These are phyloP conservation scores for Todiramphus saurophagus DNA, from an alignment of 2,113 vertebrate genomes.

Conservation along the genomic window DNA sequence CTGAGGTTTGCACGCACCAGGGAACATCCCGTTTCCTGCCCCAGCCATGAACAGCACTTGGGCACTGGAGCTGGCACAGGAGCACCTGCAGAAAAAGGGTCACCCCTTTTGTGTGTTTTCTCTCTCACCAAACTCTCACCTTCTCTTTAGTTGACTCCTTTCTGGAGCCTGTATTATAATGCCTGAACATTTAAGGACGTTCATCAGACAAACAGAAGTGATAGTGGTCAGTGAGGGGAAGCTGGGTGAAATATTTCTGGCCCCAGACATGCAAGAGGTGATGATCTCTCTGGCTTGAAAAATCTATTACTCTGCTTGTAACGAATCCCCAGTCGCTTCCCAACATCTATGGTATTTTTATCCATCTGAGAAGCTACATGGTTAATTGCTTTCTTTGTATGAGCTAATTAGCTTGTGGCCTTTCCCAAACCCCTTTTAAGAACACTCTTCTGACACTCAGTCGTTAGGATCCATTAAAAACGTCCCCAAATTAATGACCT, in stretches of 20 bases:
- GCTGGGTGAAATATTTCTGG: not conserved
- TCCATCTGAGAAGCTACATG: constrained; percentile 8
- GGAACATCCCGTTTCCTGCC: not conserved
- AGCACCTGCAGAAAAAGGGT: not conserved
- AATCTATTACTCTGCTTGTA: not conserved
- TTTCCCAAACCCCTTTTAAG: constrained; percentile 37
- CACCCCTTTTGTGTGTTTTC: not conserved
- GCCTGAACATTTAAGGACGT: not conserved
- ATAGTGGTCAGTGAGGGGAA: not conserved
- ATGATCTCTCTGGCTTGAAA: not conserved
- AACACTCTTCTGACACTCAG: constrained; percentile 7
- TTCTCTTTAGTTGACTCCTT: not conserved
- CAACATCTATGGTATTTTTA: constrained; percentile 6
- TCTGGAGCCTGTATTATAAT: not conserved
- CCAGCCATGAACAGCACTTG: not conserved
- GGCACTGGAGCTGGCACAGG: not conserved
- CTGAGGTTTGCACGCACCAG: not conserved
- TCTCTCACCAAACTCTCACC: not conserved
- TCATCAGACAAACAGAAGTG: not conserved
- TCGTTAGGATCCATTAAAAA: constrained; percentile 61
- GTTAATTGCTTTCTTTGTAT: constrained; percentile 37
- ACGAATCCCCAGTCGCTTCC: not conserved
- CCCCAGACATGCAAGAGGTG: not conserved
- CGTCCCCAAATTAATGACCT: constrained; percentile 47
- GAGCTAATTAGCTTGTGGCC: constrained; percentile 50